Conservation (phyloP, 2,113 vertebrate species). For the Paramisgurnus dabryanus region DNA sequence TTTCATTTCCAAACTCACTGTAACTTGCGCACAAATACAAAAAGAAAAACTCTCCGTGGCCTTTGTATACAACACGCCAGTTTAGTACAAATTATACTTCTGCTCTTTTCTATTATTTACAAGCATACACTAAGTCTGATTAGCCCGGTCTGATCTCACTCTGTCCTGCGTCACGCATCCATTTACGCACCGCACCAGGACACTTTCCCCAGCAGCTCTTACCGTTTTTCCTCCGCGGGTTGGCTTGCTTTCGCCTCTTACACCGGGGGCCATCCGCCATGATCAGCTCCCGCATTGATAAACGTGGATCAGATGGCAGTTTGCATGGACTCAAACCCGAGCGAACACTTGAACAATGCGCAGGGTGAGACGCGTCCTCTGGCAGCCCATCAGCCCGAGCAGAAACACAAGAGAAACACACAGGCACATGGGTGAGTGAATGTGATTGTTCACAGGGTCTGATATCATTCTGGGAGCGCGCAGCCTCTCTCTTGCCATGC, state of each 20-base stretch:
- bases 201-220: conserved; percentile 71
- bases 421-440: conserved; percentile 23
- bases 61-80: background rate
- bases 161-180: conserved; percentile 44
- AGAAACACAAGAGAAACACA: conserved; percentile 33
- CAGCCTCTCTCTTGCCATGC: background rate
- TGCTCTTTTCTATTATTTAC: background rate
- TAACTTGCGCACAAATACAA: conserved; percentile 28
- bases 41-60: background rate
- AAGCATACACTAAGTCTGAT: conserved; percentile 44
- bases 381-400: conserved; percentile 63
- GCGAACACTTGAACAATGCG: conserved; percentile 83
- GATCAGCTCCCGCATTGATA: conserved; percentile 99
- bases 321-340: conserved; percentile 94
- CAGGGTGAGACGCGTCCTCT: conserved; percentile 72
- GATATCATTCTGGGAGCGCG: conserved; percentile 12
- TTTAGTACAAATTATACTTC: background rate
- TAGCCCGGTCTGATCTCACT: conserved; percentile 57
- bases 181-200: conserved; percentile 18
- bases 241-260: conserved; percentile 99
- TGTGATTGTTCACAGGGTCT: conserved; percentile 43
- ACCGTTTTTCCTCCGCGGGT: conserved; percentile 98
- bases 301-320: conserved; percentile 96
- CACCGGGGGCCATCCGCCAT: conserved; percentile 99
- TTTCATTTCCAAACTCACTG: conserved; percentile 60